These are phyloP conservation scores for Pararge aegeria DNA, from an alignment of 1,140 invertebrate species.

Conservation along the genomic window DNA sequence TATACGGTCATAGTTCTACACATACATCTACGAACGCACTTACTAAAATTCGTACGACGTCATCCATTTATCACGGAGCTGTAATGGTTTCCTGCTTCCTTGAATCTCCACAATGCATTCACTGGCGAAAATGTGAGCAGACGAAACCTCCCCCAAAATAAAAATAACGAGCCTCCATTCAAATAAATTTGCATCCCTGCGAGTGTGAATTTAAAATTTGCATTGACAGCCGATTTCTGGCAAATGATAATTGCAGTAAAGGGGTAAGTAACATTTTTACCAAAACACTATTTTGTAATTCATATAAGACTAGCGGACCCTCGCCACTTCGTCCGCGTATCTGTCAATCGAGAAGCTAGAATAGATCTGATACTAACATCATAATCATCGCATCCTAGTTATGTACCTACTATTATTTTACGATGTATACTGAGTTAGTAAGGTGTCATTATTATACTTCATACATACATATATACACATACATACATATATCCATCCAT, in stretches of 20 bases:
- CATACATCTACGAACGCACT: not conserved
- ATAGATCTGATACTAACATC: too few species aligned
- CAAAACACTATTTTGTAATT: not conserved
- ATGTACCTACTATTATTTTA: too few species aligned
- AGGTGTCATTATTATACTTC: too few species aligned
- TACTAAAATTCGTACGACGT: conserved; percentile 49
- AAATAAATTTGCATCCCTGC: conserved; percentile 22
- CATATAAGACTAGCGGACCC: too few species aligned
- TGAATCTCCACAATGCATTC: conserved; percentile 53
- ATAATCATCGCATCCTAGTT: too few species aligned
- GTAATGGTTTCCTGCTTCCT: conserved; percentile 74
- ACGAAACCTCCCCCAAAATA: conserved; percentile 33
- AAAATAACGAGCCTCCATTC: conserved; percentile 40
- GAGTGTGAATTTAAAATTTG: conserved; percentile 21
- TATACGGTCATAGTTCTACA: too few species aligned
- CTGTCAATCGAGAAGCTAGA: too few species aligned
- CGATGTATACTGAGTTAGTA: too few species aligned
- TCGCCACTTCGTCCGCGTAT: too few species aligned
- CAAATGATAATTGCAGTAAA: not conserved
- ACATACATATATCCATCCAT: too few species aligned
- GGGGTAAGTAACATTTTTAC: not conserved
- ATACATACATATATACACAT: too few species aligned
- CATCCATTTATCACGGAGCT: conserved; percentile 48
- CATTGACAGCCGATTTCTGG: conserved; percentile 1
- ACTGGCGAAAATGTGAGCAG: conserved; percentile 61